Percentiles rank a stretch among this genome's conserved stretches.
Evolutionary conservation across 92 coral and sea anemone genomes (phyloP).

Genomic region (Parazoanthus swiftii): DNA sequence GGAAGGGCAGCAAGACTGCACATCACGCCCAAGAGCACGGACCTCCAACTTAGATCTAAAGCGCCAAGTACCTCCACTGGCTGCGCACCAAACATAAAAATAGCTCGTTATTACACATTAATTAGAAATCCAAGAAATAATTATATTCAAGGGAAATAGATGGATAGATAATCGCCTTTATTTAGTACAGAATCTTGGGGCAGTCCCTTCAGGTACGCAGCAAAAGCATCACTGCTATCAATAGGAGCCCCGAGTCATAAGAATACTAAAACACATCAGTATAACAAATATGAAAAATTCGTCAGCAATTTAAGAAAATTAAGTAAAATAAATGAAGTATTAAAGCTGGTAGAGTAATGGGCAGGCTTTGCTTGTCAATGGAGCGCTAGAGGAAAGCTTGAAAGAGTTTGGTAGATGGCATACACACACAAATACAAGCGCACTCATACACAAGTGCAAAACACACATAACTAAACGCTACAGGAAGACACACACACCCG

Average conservation of each 20-base stretch:
- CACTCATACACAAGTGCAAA: no score
- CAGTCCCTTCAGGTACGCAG: no score
- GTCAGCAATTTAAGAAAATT: no score
- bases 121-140: background rate
- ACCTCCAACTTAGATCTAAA: constrained; percentile 60
- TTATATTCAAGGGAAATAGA: background rate
- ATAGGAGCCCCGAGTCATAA: no score
- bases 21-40: constrained; percentile 63
- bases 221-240: no score
- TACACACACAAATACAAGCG: background rate
- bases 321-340: no score
- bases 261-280: no score
- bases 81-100: constrained; percentile 19
- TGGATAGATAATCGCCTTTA: no score
- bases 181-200: no score
- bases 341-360: background rate
- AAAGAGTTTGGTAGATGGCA: background rate
- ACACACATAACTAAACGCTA: no score
- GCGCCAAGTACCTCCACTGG: constrained; percentile 60
- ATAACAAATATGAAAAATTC: no score
- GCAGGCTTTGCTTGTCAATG: background rate
- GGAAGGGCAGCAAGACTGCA: constrained; percentile 69
- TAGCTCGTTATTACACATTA: background rate
- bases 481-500: background rate
- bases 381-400: background rate